phyloP scores from a whole-genome alignment of 2,113 vertebrate genomes.

The Python bivittatus region DNA sequence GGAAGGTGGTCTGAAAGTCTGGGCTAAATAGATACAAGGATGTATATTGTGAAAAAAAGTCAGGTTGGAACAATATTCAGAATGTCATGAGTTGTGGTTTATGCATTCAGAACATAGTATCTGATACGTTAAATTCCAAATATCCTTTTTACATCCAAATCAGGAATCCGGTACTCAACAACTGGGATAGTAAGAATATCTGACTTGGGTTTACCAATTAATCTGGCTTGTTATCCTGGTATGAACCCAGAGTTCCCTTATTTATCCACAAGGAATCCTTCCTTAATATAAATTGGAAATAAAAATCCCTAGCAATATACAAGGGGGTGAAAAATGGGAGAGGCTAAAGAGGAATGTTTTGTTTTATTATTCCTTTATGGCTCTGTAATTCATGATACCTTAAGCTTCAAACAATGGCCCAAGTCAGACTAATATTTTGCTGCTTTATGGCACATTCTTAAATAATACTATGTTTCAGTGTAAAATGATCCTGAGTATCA shows the following conservation, averaged over 20 bases:
- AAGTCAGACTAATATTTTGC: neutral
- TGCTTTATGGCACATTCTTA: constrained; percentile 13
- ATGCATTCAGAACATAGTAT: neutral
- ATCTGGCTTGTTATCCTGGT: neutral
- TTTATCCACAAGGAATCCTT: neutral
- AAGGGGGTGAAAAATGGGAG: neutral
- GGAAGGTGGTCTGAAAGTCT: neutral
- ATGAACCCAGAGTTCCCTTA: neutral
- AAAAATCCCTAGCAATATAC: neutral
- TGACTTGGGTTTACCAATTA: neutral
- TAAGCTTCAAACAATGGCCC: neutral
- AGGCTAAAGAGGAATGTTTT: neutral
- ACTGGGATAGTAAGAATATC: neutral
- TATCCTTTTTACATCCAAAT: neutral
- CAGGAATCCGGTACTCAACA: neutral
- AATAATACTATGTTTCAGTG: constrained; percentile 55
- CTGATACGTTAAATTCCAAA: neutral
- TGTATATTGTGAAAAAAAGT: constrained; percentile 24
- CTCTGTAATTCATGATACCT: neutral
- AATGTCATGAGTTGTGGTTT: neutral
- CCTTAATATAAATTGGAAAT: neutral
- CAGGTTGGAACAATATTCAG: neutral
- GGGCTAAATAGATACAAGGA: neutral
- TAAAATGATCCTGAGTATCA: constrained; percentile 69
- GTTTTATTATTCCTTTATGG: neutral